Evolutionary conservation across 2,888 invertebrate species (phyloP).

Genomic region (Mythimna albipuncta): DNA sequence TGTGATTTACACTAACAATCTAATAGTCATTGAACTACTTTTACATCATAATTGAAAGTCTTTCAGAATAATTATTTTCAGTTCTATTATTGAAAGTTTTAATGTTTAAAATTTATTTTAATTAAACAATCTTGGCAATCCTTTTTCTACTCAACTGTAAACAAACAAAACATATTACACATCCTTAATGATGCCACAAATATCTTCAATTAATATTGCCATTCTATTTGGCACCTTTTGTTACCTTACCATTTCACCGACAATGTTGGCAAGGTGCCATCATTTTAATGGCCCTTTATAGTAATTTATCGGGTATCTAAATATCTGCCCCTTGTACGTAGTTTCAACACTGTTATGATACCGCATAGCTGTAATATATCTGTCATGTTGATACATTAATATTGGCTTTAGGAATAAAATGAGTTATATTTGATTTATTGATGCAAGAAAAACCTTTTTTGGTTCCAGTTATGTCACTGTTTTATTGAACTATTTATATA

Average conservation of each 20-base stretch:
- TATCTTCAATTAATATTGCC: slow-evolving; percentile 56
- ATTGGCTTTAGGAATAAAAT: slow-evolving; percentile 12
- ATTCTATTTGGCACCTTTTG: slow-evolving; percentile 55
- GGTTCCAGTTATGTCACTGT: background rate
- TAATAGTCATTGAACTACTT: background rate
- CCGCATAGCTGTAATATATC: slow-evolving; percentile 42
- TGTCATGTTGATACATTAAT: slow-evolving; percentile 49
- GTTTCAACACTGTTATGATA: slow-evolving; percentile 32
- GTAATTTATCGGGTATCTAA: slow-evolving; percentile 57
- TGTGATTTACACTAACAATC: slow-evolving; percentile 6
- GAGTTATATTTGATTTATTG: slow-evolving; percentile 20
- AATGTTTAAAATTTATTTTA: background rate
- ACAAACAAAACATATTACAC: slow-evolving; percentile 12
- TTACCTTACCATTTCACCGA: slow-evolving; percentile 61
- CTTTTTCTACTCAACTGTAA: slow-evolving; percentile 5
- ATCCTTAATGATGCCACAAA: slow-evolving; percentile 49
- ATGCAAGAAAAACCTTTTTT: background rate
- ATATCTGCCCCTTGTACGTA: slow-evolving; percentile 38
- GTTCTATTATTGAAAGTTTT: background rate
- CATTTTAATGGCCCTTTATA: slow-evolving; percentile 54
- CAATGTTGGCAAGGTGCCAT: slow-evolving; percentile 59
- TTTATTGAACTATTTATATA: background rate
- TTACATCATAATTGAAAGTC: background rate
- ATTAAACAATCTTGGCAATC: slow-evolving; percentile 14
- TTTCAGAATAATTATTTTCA: slow-evolving; percentile 1